These are phyloP conservation scores for Meteorus colon DNA, from an alignment of 2,888 invertebrate genomes.

Conservation along the genomic window DNA sequence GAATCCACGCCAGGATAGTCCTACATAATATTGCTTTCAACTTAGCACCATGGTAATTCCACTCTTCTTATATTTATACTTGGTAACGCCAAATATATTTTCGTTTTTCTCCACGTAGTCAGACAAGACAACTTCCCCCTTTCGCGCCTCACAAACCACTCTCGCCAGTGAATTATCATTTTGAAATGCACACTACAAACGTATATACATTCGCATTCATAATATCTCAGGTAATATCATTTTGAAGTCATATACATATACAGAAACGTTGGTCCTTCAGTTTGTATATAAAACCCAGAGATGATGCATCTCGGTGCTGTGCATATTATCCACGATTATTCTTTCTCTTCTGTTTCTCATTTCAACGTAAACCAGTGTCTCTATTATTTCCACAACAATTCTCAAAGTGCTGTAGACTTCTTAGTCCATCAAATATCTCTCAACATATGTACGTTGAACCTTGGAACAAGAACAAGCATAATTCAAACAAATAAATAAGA, in stretches of 20 bases:
- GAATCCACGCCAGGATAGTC: too few species aligned
- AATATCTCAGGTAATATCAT: constrained; percentile 22
- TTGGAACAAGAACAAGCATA: background rate
- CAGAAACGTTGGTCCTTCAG: constrained; percentile 5
- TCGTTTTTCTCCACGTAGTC: constrained; percentile 11
- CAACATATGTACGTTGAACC: background rate
- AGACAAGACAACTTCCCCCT: constrained; percentile 15
- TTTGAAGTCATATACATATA: constrained; percentile 9
- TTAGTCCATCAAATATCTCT: background rate
- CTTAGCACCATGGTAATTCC: background rate
- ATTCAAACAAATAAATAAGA: background rate
- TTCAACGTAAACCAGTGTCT: constrained; percentile 22
- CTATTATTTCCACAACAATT: constrained; percentile 32
- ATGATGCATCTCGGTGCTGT: constrained; percentile 31
- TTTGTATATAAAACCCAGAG: constrained; percentile 9
- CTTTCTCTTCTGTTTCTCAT: constrained; percentile 7
- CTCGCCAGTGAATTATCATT: constrained; percentile 39
- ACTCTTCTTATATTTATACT: constrained; percentile 27
- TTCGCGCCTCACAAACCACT: constrained; percentile 35
- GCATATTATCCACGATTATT: constrained; percentile 40
- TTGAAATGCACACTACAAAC: background rate
- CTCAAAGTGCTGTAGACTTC: background rate
- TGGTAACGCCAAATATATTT: background rate
- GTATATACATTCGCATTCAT: background rate
- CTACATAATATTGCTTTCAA: background rate